A percentile compares a stretch with the other conserved stretches of the same genome.
Conservation (phyloP, 2,113 vertebrate genomes). For the Pedionomus torquatus region DNA sequence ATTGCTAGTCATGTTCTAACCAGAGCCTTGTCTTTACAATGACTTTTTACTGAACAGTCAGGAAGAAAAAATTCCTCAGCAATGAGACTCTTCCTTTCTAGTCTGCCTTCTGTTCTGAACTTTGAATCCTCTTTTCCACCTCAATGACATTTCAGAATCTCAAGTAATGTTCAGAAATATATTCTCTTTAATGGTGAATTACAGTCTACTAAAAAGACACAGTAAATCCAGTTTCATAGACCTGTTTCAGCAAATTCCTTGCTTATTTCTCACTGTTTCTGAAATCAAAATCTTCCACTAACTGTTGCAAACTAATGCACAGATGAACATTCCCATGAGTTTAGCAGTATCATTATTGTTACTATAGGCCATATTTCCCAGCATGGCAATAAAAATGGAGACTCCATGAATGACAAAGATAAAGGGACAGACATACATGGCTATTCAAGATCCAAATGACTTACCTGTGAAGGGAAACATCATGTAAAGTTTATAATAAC, state of each 20-base stretch:
- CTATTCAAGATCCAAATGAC: background rate
- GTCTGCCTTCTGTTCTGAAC: background rate
- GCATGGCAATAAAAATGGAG: background rate
- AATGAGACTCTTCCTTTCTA: background rate
- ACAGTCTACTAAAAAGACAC: background rate
- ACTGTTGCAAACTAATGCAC: background rate
- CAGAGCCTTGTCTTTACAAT: background rate
- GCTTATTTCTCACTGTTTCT: background rate
- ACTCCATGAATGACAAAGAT: background rate
- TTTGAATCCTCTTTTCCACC: background rate
- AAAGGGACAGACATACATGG: background rate
- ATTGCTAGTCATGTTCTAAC: background rate
- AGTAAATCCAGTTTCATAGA: background rate
- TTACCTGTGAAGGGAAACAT: background rate
- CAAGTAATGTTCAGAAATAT: background rate
- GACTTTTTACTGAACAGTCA: background rate
- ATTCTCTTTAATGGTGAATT: background rate
- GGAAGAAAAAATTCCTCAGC: background rate
- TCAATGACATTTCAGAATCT: background rate
- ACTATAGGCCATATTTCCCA: background rate
- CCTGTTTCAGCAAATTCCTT: background rate
- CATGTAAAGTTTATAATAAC: background rate
- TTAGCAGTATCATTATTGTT: background rate
- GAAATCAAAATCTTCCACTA: background rate
- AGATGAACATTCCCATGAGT: background rate